These are phyloP conservation scores for Callipepla squamata DNA, from an alignment of 2,113 vertebrate species.

Conservation along the genomic window DNA sequence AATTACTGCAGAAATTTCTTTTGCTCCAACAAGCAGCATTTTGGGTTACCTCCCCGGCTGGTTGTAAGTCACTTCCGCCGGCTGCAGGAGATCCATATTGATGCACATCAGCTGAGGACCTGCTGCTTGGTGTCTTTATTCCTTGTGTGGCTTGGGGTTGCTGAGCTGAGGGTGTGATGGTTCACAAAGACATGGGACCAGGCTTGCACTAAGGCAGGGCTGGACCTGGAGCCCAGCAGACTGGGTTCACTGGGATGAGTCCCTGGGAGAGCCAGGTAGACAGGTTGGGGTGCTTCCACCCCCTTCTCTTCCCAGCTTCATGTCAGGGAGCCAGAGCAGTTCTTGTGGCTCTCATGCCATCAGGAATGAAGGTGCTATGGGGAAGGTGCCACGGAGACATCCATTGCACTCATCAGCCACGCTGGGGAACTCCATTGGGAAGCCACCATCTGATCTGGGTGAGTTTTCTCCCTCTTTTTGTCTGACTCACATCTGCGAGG, in stretches of 20 bases:
- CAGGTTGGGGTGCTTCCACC: background rate
- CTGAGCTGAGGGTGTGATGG: background rate
- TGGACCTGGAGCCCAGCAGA: background rate
- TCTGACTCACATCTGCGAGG: background rate
- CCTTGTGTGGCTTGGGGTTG: background rate
- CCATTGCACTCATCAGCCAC: background rate
- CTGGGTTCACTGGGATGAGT: accelerated
- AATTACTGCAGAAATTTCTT: slow-evolving; percentile 69
- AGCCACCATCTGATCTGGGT: background rate
- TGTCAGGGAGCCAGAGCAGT: background rate
- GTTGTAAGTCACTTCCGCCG: background rate
- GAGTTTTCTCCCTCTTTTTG: background rate
- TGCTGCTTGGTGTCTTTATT: background rate
- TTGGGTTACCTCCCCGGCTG: background rate
- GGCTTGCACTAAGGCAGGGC: background rate
- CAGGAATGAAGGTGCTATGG: accelerated
- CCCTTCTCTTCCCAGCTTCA: accelerated
- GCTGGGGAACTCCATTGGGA: accelerated
- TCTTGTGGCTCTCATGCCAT: accelerated
- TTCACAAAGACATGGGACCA: background rate
- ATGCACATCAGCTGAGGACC: background rate
- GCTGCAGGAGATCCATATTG: background rate
- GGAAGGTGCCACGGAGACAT: accelerated
- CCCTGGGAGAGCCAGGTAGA: background rate
- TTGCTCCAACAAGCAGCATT: slow-evolving; percentile 27